These are phyloP conservation scores for Corydoras sp. DNA, from an alignment of 2,113 vertebrate species.

Conservation along the genomic window DNA sequence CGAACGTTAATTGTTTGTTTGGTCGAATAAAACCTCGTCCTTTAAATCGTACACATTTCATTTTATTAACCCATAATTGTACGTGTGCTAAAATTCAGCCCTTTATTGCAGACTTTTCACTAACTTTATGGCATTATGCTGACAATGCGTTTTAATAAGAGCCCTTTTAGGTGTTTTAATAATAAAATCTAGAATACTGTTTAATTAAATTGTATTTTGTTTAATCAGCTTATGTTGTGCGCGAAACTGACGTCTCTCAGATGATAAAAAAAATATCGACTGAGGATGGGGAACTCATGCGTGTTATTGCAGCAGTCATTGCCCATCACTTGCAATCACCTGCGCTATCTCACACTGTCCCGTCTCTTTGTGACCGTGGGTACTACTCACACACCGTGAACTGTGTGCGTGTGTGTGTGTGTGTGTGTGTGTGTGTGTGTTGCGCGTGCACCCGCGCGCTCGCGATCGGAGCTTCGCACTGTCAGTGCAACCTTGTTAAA, in stretches of 20 bases:
- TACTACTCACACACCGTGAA: conserved; percentile 44
- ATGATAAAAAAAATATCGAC: neutral
- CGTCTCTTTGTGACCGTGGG: conserved; percentile 33
- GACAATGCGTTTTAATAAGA: too few species aligned
- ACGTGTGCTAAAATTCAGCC: too few species aligned
- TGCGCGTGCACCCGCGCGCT: conserved; percentile 54
- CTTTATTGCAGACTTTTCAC: too few species aligned
- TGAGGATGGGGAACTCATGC: neutral
- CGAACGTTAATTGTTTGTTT: too few species aligned
- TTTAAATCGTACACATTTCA: too few species aligned
- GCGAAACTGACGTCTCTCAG: neutral
- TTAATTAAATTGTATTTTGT: neutral
- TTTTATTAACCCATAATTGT: too few species aligned
- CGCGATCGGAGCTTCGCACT: conserved; percentile 40
- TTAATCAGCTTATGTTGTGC: neutral
- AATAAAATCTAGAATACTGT: neutral
- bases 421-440: conserved; percentile 58
- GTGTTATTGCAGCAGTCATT: conserved; percentile 3
- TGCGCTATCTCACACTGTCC: conserved; percentile 27
- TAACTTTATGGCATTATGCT: too few species aligned
- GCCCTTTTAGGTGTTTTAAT: too few species aligned
- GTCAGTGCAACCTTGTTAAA: conserved; percentile 70
- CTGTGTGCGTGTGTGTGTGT: conserved; percentile 49
- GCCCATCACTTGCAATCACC: conserved; percentile 26
- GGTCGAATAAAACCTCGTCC: too few species aligned